Evolutionary conservation across 2,888 invertebrate species (phyloP), one percentile per base, ranked within the genome.

Genomic region (Caenorhabditis wallacei): DNA sequence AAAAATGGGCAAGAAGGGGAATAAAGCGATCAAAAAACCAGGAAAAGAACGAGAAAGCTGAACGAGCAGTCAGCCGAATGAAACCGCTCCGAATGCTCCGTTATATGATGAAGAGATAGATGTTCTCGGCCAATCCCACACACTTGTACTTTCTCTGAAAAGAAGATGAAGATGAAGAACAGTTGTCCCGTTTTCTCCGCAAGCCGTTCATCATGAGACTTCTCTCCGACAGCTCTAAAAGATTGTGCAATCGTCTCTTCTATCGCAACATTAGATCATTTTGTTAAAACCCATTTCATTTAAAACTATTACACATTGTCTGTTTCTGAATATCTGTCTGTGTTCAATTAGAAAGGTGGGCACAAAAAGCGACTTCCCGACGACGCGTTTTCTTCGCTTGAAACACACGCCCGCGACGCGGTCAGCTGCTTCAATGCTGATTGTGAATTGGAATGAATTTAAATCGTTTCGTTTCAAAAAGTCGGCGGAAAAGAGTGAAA

Each of bases 361-460:
- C 59, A 56, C 78, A 78, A 78, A 78, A 78, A 78, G 61, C 69
- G 61, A 22, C 69, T 56, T 48, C 66, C 68, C 40, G 3, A 3
- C 30, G 30, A 53, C 51, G 56, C 24, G 46, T 75, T 57, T 68
- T 57, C 64, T 48, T 46, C 46, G n/a, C 8, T 76, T 68, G 53
- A 76, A 68, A 59, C 59, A 51, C 26, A 18, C 51, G 40, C 43
- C 63, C 10, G 2, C 75, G 26, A 57, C 68, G 68, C 76, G 76
- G 78, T 78, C 78, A 78, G 78, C 69, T 78, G 78, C 69, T 78
- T 76, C 69, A 54, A 69, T 69, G 78, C 78, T 78, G 78, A 78
- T 78, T 61, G 69, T 43, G 68, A 46, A 76, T 66, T 40, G 22
- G 64, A 56, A 64, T 76, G 57, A 54, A 76, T 68, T 76, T 40